Conservation (phyloP, 2,888 invertebrate genomes). For the Nezara viridula region DNA sequence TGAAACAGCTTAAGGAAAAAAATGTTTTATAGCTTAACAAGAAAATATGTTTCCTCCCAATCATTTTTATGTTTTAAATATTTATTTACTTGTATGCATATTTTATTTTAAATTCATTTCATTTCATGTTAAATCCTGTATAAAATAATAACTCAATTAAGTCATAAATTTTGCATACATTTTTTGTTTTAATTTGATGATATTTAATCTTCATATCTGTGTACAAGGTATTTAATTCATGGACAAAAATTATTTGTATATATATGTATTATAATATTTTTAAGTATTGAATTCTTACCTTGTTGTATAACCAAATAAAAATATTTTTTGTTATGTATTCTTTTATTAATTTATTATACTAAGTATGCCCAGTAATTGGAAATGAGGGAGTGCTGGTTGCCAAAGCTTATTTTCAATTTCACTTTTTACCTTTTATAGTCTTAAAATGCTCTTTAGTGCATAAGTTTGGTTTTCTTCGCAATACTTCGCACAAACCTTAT, state of each 20-base stretch:
- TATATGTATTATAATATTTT: conserved; percentile 28
- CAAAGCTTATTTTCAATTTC: no score
- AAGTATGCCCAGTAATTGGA: not conserved
- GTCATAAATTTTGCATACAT: not conserved
- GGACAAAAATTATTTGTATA: not conserved
- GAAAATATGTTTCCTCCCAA: not conserved
- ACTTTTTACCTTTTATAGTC: no score
- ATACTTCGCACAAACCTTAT: no score
- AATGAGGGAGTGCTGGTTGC: no score
- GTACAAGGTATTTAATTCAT: not conserved
- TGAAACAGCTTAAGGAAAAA: conserved; percentile 44
- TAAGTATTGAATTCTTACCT: not conserved
- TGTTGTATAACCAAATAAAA: not conserved
- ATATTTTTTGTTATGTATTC: not conserved
- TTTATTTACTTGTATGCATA: not conserved
- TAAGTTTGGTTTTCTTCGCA: no score
- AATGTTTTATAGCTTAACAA: not conserved
- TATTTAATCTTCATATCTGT: not conserved
- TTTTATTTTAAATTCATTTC: not conserved
- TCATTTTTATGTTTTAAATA: not conserved
- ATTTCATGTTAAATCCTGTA: not conserved
- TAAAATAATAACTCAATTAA: not conserved
- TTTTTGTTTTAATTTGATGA: not conserved
- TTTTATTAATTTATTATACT: not conserved
- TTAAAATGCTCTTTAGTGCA: no score